Evolutionary conservation across 2,113 vertebrate genomes (phyloP).

Genomic region (Carollia perspicillata): DNA sequence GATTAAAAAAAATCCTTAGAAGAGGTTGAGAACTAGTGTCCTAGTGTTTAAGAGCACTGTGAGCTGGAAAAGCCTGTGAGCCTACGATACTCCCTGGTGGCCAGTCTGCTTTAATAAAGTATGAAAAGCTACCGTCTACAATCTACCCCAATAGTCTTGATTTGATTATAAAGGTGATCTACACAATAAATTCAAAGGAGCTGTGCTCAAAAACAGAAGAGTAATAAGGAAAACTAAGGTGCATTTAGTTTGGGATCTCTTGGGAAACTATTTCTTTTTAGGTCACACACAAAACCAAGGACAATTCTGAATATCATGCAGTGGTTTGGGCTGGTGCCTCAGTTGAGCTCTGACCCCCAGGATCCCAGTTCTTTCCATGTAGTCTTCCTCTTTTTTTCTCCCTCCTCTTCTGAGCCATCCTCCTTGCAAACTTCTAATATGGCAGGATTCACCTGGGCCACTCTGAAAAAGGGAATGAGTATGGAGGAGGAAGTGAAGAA

Average conservation of each 20-base stretch:
- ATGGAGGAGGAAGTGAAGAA: neutral
- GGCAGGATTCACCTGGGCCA: neutral
- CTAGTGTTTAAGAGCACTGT: neutral
- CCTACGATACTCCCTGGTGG: neutral
- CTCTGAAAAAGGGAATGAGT: neutral
- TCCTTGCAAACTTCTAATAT: neutral
- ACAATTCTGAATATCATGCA: neutral
- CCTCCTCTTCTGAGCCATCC: neutral
- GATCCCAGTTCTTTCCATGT: neutral
- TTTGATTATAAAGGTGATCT: neutral
- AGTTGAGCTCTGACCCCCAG: neutral
- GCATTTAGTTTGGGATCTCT: neutral
- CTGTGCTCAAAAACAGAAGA: neutral
- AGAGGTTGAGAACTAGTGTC: neutral
- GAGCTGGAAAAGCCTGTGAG: neutral
- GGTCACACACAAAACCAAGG: neutral
- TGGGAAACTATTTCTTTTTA: neutral
- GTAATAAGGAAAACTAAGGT: neutral
- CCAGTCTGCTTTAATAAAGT: neutral
- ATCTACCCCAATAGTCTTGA: neutral
- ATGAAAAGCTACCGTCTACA: neutral
- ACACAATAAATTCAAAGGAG: neutral
- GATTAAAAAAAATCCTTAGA: neutral
- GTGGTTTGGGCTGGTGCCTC: accelerated
- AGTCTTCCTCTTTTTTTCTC: neutral